Base-by-base conservation (phyloP, 2,113 vertebrate species). In the Hymenochirus boettgeri region DNA sequence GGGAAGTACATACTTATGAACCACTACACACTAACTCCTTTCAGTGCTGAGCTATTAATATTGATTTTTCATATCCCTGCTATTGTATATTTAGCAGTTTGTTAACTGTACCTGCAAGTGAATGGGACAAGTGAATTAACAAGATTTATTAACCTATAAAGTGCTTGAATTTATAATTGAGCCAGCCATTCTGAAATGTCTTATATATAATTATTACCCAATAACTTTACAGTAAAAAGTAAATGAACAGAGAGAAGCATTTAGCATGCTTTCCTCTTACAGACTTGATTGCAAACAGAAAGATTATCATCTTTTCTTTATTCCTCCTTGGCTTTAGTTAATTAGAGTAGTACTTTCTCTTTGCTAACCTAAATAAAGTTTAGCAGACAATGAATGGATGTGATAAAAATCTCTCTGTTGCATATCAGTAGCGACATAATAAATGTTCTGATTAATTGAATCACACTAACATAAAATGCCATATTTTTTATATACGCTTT, bases 111-210 rank as follows among this genome's bases (percentile, higher is more conserved):
- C 56, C 57, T 53, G 57, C 23, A 53, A 69, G 47, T 69, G 65
- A 60, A 59, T 69, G 29, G 48, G 57, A 53, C 48, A 52, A 69
- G 65, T 69, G 50, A 59, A 69, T 69, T 60, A 60, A 59, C 13
- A 53, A 18, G 65, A 69, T 60, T 69, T 69, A 69, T 69, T 69
- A 69, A 69, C 57, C 57, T 45, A 60, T 69, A 69, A 69, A 69
- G 48, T 42, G 33, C 47, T 31, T 31, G 35, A 46, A 59, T 53
- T 69, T 45, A 69, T 69, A 69, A 69, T 69, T 60, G 57, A 45
- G 65, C 33, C 63, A 60, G 23, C 25, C 4, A 31, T 60, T 47
- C 65, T 46, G 56, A 51, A 26, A 59, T 69, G 47, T 8, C 31
- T 31, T 69, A 53, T 39, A 60, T 60, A 52, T 59, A 60, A 60